Base-by-base conservation (phyloP, 2,113 vertebrate species). In the Limnothrissa miodon region DNA sequence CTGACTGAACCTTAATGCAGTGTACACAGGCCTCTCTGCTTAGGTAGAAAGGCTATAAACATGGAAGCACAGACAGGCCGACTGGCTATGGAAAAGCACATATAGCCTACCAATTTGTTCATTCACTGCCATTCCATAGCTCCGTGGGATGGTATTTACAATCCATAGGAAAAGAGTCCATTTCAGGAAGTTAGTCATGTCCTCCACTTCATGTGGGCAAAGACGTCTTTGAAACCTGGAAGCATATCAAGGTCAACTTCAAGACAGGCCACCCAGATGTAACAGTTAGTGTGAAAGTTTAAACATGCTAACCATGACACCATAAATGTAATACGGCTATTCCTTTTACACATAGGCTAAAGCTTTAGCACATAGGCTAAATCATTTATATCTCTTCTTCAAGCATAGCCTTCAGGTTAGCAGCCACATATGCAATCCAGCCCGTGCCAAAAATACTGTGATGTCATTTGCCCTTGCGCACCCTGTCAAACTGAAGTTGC, bases 61-160 rank as follows among this genome's bases (percentile, higher is more conserved):
- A 78, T 87, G 82, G 53, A 70, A 53, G 56, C 39, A 1, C 79
- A 84, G 78, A 80, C 83, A 80, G 79, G 13, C 29, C 9, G 44
- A 78, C 39, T n/a, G 46, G 48, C 4, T 19, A 48, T 17, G 70
- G 42, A 0, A 42, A 8, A 80, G 51, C 51, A 78, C 82, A 90
- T 89, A 81, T 96, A n/a, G n/a, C n/a, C n/a, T n/a, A 99, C 98
- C 98, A 95, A 94, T 89, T 87, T 89, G 95, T 85, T 97, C 96
- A 83, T 91, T 95, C 87, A 96, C 92, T 19, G 92, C 93, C 95
- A 95, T 94, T 44, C 95, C 95, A 89, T 87, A 83, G 74, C 92
- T 90, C 87, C 90, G 86, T 86, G 93, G 95, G 90, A 96, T 86
- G 85, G 93, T 88, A 87, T 91, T 81, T 88, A 93, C 87, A 88